A percentile compares a stretch with the other conserved stretches of the same genome.
These are phyloP conservation scores for Rhabdophis nuchalis DNA, from an alignment of 2,797 vertebrate genomes.

Conservation along the genomic window DNA sequence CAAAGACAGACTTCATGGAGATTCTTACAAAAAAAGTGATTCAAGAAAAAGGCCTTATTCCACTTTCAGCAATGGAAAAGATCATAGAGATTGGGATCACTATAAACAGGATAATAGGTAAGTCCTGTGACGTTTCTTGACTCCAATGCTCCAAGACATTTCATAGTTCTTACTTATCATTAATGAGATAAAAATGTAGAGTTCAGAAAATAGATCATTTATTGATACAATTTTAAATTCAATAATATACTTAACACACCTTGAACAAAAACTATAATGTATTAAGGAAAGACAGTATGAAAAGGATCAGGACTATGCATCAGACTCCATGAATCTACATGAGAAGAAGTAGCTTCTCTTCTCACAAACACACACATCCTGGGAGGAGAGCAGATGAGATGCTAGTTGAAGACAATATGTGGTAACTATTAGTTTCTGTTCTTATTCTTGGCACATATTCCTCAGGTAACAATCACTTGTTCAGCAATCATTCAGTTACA, in stretches of 20 bases:
- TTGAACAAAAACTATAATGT: neutral
- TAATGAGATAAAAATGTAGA: neutral
- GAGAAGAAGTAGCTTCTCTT: neutral
- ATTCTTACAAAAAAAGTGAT: slow-evolving; percentile 82
- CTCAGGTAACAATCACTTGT: neutral
- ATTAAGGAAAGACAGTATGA: neutral
- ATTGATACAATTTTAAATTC: neutral
- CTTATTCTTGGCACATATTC: neutral
- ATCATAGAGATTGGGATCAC: slow-evolving; percentile 85
- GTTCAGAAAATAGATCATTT: neutral
- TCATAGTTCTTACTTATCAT: neutral
- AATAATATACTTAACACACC: too few relatives aligned
- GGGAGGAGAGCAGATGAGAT: neutral
- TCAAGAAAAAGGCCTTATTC: slow-evolving; percentile 88
- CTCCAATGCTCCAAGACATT: neutral
- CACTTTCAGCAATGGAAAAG: slow-evolving; percentile 95
- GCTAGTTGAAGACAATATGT: neutral
- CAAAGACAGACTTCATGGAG: slow-evolving; percentile 84
- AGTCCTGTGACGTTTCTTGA: slow-evolving; percentile 52
- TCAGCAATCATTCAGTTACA: neutral
- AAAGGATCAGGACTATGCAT: neutral
- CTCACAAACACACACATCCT: neutral
- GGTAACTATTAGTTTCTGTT: neutral
- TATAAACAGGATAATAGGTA: slow-evolving; percentile 79
- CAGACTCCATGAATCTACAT: neutral